Base-by-base conservation (phyloP, 2,797 vertebrate species). In the Gallirallus australis region DNA sequence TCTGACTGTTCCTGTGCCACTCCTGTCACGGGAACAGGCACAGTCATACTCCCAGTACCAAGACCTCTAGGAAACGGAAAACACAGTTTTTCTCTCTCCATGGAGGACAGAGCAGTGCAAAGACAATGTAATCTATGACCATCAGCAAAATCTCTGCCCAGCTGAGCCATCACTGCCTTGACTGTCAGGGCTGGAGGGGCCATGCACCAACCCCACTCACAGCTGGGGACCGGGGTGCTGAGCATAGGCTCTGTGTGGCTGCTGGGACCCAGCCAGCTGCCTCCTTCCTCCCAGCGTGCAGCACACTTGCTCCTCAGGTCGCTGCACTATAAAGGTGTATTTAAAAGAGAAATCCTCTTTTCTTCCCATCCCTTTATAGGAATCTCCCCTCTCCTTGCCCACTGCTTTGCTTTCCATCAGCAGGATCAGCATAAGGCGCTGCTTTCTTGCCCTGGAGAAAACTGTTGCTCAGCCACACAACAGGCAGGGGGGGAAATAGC, bases 161-260 rank as follows among this genome's bases (percentile, higher is more conserved):
- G 31, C 25, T 59, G 57, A 87, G 47, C 42, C 53, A 42, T 70
- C 1, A 0, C 37, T 86, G 66, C 42, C 61, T 52, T 27, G 53
- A 2, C 15, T 11, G 9, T 15, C 1, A 0, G 57, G 64, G 42
- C 63, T 77, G 78, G 39, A 80, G 73, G 53, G 28, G 24, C 59
- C 0, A 0, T 13, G 52, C 47, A 19, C 50, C 1, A 3, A 15
- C 54, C 60, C 60, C 0, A 0, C 47, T 73, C 73, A 7, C 3
- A 2, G 40, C 45, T 82, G 79, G 25, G 63, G 42, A 4, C 66
- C n/a, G 24, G 13, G 18, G 56, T 75, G 73, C 68, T 63, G 30
- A 45, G n/a, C 5, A 1, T 21, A 31, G 27, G 35, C 24, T 31
- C 2, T 0, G 25, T 1, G 2, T 24, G 50, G 21, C 33, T 59